Conservation (phyloP, 2,888 invertebrate species). For the Harmothoe impar region DNA sequence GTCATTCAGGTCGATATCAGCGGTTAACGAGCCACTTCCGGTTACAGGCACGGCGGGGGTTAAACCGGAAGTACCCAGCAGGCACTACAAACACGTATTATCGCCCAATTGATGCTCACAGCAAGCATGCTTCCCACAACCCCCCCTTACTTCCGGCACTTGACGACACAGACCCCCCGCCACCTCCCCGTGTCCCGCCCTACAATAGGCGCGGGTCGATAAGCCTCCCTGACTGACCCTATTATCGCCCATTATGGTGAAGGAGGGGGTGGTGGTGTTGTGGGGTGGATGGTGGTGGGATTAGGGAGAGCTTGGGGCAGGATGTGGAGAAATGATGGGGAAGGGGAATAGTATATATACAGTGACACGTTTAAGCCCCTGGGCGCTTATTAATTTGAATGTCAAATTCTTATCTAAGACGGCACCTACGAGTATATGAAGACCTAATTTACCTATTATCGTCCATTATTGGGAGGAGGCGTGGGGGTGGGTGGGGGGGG, state of each 20-base stretch:
- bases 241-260: slow-evolving; percentile 32
- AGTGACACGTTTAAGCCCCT: too few relatives aligned
- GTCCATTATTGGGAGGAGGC: too few relatives aligned
- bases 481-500: too few relatives aligned
- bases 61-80: not conserved
- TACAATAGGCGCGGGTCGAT: slow-evolving; percentile 25
- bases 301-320: not conserved
- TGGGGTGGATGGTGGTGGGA: not conserved
- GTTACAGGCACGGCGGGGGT: not conserved
- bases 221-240: slow-evolving; percentile 34
- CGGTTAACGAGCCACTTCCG: not conserved
- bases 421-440: too few relatives aligned
- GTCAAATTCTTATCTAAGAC: too few relatives aligned
- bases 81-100: not conserved
- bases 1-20: too few relatives aligned
- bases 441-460: too few relatives aligned
- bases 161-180: not conserved
- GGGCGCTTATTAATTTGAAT: too few relatives aligned
- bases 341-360: too few relatives aligned
- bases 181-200: not conserved
- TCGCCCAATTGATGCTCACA: slow-evolving; percentile 1
- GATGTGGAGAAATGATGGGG: not conserved
- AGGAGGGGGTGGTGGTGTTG: not conserved
- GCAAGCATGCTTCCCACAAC: not conserved
- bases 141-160: not conserved